These are phyloP conservation scores for Siniperca undulata DNA, from an alignment of 2,797 vertebrate species.

Conservation along the genomic window DNA sequence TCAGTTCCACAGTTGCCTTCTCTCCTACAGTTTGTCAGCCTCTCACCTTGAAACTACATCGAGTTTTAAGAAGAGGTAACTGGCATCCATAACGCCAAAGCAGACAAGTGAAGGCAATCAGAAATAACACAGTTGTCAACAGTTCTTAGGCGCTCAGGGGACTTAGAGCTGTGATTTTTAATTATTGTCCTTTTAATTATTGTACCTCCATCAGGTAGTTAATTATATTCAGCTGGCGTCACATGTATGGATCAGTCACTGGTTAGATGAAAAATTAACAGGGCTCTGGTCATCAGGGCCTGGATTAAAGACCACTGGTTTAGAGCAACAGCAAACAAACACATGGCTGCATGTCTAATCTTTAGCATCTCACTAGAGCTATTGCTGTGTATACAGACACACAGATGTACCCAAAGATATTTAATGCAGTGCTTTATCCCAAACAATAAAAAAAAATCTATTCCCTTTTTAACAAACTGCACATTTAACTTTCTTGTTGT, in stretches of 20 bases:
- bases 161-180: slow-evolving; percentile 47
- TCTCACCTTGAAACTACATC: slow-evolving; percentile 11
- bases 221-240: slow-evolving; percentile 69
- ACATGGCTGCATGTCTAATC: slow-evolving; percentile 30
- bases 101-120: slow-evolving; percentile 16
- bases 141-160: slow-evolving; percentile 31
- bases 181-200: slow-evolving; percentile 62
- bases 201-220: slow-evolving; percentile 51
- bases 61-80: not conserved
- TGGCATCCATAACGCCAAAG: not conserved
- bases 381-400: slow-evolving; percentile 42
- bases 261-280: slow-evolving; percentile 67
- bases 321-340: slow-evolving; percentile 54
- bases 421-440: slow-evolving; percentile 18
- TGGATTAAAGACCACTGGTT: slow-evolving; percentile 42
- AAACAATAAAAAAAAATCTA: not conserved
- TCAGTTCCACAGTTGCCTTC: not conserved
- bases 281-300: slow-evolving; percentile 40
- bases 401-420: slow-evolving; percentile 43
- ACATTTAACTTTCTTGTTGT: not conserved
- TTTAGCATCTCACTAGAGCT: slow-evolving; percentile 34
- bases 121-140: slow-evolving; percentile 33
- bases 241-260: slow-evolving; percentile 62
- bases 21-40: not conserved
- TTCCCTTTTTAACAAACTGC: not conserved